A percentile compares a stretch with the other conserved stretches of the same genome.
Conservation (phyloP, 2,113 vertebrate species). For the Pseudopipra pipra region DNA sequence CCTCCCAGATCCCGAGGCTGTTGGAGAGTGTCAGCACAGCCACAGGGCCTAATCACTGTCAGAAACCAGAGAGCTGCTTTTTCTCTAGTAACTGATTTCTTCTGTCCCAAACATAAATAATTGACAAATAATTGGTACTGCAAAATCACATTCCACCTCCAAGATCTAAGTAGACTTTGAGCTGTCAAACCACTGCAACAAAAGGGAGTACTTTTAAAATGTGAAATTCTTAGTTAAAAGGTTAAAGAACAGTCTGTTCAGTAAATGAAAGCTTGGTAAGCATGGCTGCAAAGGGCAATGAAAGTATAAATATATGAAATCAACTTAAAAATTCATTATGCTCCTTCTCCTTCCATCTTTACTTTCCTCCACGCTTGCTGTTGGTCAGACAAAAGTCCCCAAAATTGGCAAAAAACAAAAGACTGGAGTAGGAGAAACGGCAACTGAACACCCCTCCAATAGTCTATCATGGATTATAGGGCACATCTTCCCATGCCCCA, state of each 20-base stretch:
- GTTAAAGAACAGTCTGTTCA: background rate
- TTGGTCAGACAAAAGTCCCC: background rate
- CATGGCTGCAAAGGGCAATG: background rate
- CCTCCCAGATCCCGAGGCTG: background rate
- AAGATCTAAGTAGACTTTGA: background rate
- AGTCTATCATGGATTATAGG: background rate
- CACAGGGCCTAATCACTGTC: background rate
- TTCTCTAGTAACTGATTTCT: background rate
- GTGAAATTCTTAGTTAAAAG: background rate
- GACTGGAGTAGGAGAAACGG: background rate
- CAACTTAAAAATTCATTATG: background rate
- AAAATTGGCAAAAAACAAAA: background rate
- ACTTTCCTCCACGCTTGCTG: background rate
- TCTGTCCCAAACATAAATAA: background rate
- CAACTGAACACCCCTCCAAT: background rate
- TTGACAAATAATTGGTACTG: background rate
- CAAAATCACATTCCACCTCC: background rate
- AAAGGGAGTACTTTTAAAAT: background rate
- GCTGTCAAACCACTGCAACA: background rate
- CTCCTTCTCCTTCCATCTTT: background rate
- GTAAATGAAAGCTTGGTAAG: background rate
- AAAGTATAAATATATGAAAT: background rate
- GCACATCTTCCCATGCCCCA: background rate
- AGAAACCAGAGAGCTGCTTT: background rate
- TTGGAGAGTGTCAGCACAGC: rapidly evolving